Base-by-base conservation (phyloP, 1,140 invertebrate species). In the Drosophila chauvacae region DNA sequence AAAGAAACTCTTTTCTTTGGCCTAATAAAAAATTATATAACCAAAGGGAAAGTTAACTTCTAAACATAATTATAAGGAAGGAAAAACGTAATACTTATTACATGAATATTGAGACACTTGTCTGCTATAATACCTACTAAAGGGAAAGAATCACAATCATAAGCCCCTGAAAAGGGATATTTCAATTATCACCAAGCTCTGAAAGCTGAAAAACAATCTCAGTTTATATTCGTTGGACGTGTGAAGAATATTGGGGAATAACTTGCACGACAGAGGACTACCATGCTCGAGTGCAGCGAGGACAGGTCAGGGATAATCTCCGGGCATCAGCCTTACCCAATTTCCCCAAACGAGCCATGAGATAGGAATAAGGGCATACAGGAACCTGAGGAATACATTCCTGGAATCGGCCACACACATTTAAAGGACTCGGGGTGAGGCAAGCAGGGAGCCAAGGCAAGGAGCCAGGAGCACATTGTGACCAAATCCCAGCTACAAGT, bases 401-500 rank as follows among this genome's bases (percentile, higher is more conserved):
- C 66, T 35, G 69, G 45, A 55, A 72, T 45, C 41, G 30, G 30
- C 57, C 26, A 45, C 37, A 62, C 58, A 70, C 59, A 44, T 4
- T 35, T 39, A 48, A 37, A 74, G n/a, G 47, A 55, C 41, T 30
- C 23, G 26, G 56, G n/a, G 28, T 7, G 7, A 28, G 28, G 7
- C 77, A 59, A 51, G 33, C 44, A 41, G 9, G 48, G 50, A 28
- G 23, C 4, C 16, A 26, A 16, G 50, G 56, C 48, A 83, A 51
- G 50, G 7, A 47, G 45, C 20, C 23, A 26, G 47, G 26, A 74
- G 77, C 58, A 75, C 66, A 87, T 69, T 82, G 79, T 80, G 70
- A 57, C 79, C 45, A 78, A 86, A 74, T 80, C 50, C 61, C 53
- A 62, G 61, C 84, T 66, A 73, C 83, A 87, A 83, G 66, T 87